A percentile compares a stretch with the other conserved stretches of the same genome.
Evolutionary conservation across 2,113 vertebrate species (phyloP).

Genomic region (Pristiophorus japonicus): DNA sequence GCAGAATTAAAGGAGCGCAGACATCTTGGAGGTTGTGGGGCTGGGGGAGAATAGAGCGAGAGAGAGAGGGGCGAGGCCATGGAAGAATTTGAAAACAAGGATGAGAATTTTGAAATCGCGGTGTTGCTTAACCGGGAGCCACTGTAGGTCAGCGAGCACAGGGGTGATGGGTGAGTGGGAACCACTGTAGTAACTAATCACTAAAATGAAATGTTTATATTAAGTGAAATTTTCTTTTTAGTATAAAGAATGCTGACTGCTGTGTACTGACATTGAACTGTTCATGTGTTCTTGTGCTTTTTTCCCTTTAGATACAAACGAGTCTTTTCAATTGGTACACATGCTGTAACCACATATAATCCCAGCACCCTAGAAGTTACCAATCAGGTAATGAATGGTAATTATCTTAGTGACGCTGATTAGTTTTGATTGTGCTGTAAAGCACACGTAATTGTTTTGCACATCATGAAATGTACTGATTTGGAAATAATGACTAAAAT

Average conservation of each 20-base stretch:
- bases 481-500: not conserved
- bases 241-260: not conserved
- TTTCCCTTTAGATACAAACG: conserved; percentile 78
- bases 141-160: too few species aligned
- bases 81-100: too few species aligned
- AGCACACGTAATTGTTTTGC: not conserved
- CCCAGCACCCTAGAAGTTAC: conserved; percentile 95
- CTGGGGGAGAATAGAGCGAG: too few species aligned
- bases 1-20: too few species aligned
- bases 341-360: conserved; percentile 95
- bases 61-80: too few species aligned
- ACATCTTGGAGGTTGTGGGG: too few species aligned
- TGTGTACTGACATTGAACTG: not conserved
- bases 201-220: not conserved
- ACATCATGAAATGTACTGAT: not conserved
- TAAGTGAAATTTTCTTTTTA: not conserved
- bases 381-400: conserved; percentile 79
- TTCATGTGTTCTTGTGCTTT: not conserved
- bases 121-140: too few species aligned
- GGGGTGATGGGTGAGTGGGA: too few species aligned
- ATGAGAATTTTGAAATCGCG: too few species aligned
- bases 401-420: not conserved
- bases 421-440: not conserved
- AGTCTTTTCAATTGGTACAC: conserved; percentile 92
- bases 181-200: not conserved